Evolutionary conservation across 2,113 vertebrate species (phyloP).

Genomic region (Malaclemys terrapin): DNA sequence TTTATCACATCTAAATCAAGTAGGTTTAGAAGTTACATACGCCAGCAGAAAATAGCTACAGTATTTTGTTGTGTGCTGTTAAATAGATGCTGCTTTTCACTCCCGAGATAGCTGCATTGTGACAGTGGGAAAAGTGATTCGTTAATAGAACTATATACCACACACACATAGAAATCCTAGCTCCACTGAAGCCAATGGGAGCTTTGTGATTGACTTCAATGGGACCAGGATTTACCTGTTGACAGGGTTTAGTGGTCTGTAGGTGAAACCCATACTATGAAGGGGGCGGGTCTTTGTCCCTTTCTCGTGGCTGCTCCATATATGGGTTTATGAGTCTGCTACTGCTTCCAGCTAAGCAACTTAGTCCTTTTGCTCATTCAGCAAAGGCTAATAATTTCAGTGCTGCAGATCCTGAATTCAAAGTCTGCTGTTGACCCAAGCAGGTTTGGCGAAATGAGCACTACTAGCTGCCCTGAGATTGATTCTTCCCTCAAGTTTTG

Average conservation of each 20-base stretch:
- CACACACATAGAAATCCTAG: accelerated
- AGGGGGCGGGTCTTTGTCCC: background rate
- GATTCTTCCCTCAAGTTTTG: background rate
- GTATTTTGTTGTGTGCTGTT: background rate
- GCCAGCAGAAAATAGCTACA: background rate
- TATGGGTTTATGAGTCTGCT: accelerated
- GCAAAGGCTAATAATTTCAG: background rate
- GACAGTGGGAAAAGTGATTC: background rate
- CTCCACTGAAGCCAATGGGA: background rate
- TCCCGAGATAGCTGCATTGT: accelerated
- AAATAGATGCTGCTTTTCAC: background rate
- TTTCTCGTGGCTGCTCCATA: background rate
- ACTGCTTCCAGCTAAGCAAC: background rate
- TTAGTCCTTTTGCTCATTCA: background rate
- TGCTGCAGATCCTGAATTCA: background rate
- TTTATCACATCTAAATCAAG: background rate
- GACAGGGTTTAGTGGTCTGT: background rate
- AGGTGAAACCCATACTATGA: background rate
- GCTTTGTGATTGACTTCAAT: background rate
- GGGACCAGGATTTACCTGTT: background rate
- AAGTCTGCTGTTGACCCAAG: background rate
- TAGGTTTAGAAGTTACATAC: background rate
- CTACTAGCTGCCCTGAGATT: background rate
- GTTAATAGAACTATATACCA: background rate
- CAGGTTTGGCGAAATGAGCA: background rate